A percentile compares a stretch with the other conserved stretches of the same genome.
phyloP scores from a whole-genome alignment of 2,797 vertebrate species.

The Oceanodroma leucorhoa region DNA sequence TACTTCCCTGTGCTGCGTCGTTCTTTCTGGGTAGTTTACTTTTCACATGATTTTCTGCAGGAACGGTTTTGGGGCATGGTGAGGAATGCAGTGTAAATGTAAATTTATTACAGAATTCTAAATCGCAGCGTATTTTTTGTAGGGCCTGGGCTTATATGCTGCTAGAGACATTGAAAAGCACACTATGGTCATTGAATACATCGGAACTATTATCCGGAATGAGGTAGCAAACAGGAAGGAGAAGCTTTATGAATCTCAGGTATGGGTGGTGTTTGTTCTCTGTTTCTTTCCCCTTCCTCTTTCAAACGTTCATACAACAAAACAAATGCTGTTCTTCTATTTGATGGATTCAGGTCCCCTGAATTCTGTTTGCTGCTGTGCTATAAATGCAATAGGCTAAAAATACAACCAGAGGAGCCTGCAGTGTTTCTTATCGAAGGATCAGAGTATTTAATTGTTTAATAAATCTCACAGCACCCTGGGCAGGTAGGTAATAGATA shows the following conservation, averaged over 20 bases:
- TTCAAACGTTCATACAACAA: not conserved
- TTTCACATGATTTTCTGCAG: not conserved
- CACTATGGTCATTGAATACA: slow-evolving; percentile 99
- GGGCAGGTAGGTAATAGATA: fast-evolving
- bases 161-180: slow-evolving; percentile 97
- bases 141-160: slow-evolving; percentile 96
- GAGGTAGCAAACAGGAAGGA: slow-evolving; percentile 95
- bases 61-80: fast-evolving
- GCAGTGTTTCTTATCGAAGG: fast-evolving
- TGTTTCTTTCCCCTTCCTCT: not conserved
- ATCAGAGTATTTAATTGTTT: not conserved
- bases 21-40: not conserved
- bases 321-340: not conserved
- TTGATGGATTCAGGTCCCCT: not conserved
- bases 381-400: not conserved
- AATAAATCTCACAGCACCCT: not conserved
- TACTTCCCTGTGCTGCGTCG: fast-evolving
- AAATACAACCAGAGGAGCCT: not conserved
- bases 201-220: slow-evolving; percentile 93
- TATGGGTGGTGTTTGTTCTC: not conserved
- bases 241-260: slow-evolving; percentile 92
- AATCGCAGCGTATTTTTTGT: not conserved
- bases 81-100: not conserved
- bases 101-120: not conserved
- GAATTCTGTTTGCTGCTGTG: not conserved